Base-by-base conservation (phyloP, 2,888 invertebrate genomes). In the Himalopsyche tibetana region DNA sequence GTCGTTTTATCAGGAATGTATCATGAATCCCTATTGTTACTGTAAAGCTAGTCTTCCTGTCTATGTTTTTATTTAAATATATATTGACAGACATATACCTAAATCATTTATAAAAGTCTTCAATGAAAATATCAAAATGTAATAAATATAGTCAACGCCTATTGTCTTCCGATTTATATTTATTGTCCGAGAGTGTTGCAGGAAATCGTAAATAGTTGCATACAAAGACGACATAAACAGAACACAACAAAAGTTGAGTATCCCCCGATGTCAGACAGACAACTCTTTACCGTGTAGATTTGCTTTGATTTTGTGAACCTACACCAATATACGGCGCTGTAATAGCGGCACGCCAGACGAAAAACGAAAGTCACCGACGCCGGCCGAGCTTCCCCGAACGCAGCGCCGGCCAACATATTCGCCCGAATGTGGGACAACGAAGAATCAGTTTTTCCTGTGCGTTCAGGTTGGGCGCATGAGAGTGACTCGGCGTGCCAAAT, bases 391-490 rank as follows among this genome's bases (percentile, higher is more conserved):
- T 36, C 89, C 89, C 89, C 89, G 89, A 90, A 89, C 90, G 91
- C 91, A 88, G 89, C 89, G 89, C 89, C 91, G 91, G 92, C 92
- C 91, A 92, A 93, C 93, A 93, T 93, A 92, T 91, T 91, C 92
- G 92, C 74, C 90, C 91, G 92, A 93, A 94, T 94, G 94, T 95
- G 94, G 94, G 94, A 94, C 94, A 94, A 40, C 85, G 85, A 80
- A 51, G 80, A 85, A 80, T 87, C 94, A 94, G 94, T 94, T 92
- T 90, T 91, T 85, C 91, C 92, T 87, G 90, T 90, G 56, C 90
- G 92, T 88, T 91, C 92, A 89, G 90, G 91, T 89, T 91, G 91
- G 90, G 92, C 91, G 40, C 92, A 92, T 89, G 89, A 51, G 55
- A 63, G 84, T 82, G 82, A 83, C 38, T 51, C 82, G 17, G 69